phyloP scores from a whole-genome alignment of 2,888 invertebrate species.

The Melanostoma mellinum region DNA sequence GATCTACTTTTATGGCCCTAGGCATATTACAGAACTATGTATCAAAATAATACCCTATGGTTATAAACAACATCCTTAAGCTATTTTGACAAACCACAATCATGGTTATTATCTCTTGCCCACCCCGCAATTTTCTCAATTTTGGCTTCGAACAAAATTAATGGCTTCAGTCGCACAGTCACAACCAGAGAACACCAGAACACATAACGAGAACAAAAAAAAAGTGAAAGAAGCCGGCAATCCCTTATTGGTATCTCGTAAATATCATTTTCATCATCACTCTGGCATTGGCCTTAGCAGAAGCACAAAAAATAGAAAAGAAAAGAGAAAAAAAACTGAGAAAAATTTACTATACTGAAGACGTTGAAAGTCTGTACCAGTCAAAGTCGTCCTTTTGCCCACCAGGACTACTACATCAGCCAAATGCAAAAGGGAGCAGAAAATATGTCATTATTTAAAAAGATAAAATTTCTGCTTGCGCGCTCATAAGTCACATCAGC shows the following conservation, averaged over 20 bases:
- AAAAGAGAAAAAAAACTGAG: background rate
- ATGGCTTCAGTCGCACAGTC: slow-evolving; percentile 39
- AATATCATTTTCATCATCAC: slow-evolving; percentile 60
- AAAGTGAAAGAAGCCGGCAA: slow-evolving; percentile 12
- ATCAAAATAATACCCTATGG: slow-evolving; percentile 38
- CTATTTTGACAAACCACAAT: slow-evolving; percentile 68
- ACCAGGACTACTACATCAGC: slow-evolving; percentile 11
- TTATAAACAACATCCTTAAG: slow-evolving; percentile 57
- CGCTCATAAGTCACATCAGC: slow-evolving; percentile 69
- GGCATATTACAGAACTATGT: slow-evolving; percentile 31
- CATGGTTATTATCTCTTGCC: slow-evolving; percentile 65
- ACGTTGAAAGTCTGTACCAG: slow-evolving; percentile 13
- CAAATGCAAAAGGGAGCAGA: slow-evolving; percentile 61
- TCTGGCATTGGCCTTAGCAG: slow-evolving; percentile 13
- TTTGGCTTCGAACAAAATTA: slow-evolving; percentile 64
- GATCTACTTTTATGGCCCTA: slow-evolving; percentile 9
- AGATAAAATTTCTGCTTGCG: slow-evolving; percentile 72
- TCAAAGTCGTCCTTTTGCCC: background rate
- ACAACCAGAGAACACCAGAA: background rate
- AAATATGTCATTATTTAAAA: slow-evolving; percentile 73
- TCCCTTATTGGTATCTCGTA: slow-evolving; percentile 59
- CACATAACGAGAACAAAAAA: background rate
- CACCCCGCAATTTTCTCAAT: slow-evolving; percentile 34
- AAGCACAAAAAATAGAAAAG: background rate
- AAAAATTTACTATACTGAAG: slow-evolving; percentile 16